Evolutionary conservation across 2,888 invertebrate species (phyloP).

Genomic region (Amphipoea oculea): DNA sequence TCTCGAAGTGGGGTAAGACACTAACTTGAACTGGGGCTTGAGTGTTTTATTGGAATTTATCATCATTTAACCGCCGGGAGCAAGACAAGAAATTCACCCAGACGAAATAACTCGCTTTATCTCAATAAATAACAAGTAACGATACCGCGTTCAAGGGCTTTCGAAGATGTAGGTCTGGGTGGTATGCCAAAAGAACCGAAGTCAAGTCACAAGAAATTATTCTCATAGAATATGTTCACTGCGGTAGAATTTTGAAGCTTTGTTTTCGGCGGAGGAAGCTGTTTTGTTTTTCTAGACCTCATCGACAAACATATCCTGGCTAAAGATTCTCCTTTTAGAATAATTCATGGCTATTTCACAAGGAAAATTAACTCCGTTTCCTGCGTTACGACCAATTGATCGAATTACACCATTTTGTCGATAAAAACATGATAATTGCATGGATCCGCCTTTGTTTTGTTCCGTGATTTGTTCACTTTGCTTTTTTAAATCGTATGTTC

Average conservation of each 20-base stretch:
- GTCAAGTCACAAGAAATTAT: slow-evolving; percentile 4
- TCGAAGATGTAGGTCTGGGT: slow-evolving; percentile 29
- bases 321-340: slow-evolving; percentile 30
- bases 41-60: slow-evolving; percentile 36
- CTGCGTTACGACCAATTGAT: slow-evolving; percentile 63
- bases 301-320: slow-evolving; percentile 18
- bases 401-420: slow-evolving; percentile 65
- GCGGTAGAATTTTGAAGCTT: not conserved
- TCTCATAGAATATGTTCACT: not conserved
- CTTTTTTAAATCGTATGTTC: slow-evolving; percentile 38
- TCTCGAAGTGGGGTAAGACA: not conserved
- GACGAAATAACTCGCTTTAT: slow-evolving; percentile 37
- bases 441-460: slow-evolving; percentile 58
- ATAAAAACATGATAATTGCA: slow-evolving; percentile 68
- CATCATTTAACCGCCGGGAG: slow-evolving; percentile 9
- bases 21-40: not conserved
- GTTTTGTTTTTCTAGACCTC: slow-evolving; percentile 12
- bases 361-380: slow-evolving; percentile 63
- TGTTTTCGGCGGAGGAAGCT: not conserved
- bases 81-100: slow-evolving; percentile 13
- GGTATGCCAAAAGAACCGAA: slow-evolving; percentile 32
- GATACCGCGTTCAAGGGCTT: slow-evolving; percentile 33
- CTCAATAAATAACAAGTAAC: slow-evolving; percentile 51
- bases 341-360: slow-evolving; percentile 53
- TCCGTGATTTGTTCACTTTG: slow-evolving; percentile 60